phyloP scores from a whole-genome alignment of 2,797 vertebrate species.

The Rallus crepitans region DNA sequence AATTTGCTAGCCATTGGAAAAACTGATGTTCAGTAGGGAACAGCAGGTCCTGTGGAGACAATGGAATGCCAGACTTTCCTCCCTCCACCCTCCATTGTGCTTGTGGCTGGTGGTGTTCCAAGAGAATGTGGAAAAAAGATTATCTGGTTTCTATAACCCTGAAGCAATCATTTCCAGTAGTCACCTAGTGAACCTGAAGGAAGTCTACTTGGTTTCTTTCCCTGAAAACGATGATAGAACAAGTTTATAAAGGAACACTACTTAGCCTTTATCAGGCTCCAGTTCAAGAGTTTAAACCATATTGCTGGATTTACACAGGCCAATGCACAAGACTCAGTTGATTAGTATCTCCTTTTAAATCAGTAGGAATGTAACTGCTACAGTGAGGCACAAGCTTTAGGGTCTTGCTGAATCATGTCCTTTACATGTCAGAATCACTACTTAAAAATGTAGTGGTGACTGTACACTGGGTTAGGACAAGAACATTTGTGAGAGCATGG shows the following conservation, averaged over 20 bases:
- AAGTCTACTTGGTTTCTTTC: neutral
- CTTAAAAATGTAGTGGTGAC: neutral
- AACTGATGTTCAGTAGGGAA: neutral
- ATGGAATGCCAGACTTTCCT: neutral
- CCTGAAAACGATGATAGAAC: neutral
- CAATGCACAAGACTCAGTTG: neutral
- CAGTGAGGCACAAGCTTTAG: neutral
- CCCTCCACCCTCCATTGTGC: neutral
- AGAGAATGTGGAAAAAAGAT: slow-evolving; percentile 6
- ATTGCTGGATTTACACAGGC: neutral
- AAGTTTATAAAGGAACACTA: neutral
- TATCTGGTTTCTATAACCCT: neutral
- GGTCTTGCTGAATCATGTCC: slow-evolving; percentile 32
- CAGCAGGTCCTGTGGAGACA: slow-evolving; percentile 2
- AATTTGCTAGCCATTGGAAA: neutral
- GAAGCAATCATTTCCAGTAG: neutral
- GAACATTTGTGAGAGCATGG: neutral
- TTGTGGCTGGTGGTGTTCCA: slow-evolving; percentile 19
- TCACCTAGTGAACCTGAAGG: neutral
- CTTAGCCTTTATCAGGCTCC: neutral
- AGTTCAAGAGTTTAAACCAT: neutral
- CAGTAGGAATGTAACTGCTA: neutral
- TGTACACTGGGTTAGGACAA: neutral
- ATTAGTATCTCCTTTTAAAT: neutral
- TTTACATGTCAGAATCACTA: neutral